Conservation (phyloP, 2,797 vertebrate species). For the Notolepis coatsorum region DNA sequence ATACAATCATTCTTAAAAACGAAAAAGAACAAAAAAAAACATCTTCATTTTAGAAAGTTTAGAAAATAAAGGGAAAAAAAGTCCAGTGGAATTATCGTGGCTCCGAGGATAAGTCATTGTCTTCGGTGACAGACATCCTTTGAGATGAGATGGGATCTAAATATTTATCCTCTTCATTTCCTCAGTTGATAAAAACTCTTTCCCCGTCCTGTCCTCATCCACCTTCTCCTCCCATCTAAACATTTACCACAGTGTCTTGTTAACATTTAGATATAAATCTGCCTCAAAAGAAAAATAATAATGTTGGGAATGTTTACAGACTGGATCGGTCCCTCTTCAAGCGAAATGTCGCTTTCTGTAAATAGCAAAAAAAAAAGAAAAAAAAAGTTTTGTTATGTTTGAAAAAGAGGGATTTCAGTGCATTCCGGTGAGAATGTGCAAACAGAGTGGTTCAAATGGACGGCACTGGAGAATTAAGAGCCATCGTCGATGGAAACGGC, state of each 20-base stretch:
- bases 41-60: no score
- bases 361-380: slow-evolving; percentile 44
- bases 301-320: slow-evolving; percentile 77
- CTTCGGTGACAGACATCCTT: slow-evolving; percentile 64
- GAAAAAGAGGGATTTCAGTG: slow-evolving; percentile 40
- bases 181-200: slow-evolving; percentile 65
- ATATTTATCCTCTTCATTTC: slow-evolving; percentile 80
- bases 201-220: slow-evolving; percentile 55
- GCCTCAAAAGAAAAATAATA: slow-evolving; percentile 71
- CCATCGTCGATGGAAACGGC: background rate
- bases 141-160: slow-evolving; percentile 73
- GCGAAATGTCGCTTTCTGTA: slow-evolving; percentile 62
- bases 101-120: slow-evolving; percentile 50
- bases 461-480: background rate
- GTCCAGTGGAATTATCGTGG: slow-evolving; percentile 36
- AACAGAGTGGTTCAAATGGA: slow-evolving; percentile 33
- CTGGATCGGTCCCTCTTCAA: slow-evolving; percentile 52
- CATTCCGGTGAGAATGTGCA: slow-evolving; percentile 28
- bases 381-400: slow-evolving; percentile 42
- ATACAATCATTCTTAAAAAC: slow-evolving; percentile 66
- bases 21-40: slow-evolving; percentile 26
- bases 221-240: slow-evolving; percentile 66
- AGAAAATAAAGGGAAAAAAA: no score
- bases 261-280: slow-evolving; percentile 80
- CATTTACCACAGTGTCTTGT: slow-evolving; percentile 73